A percentile compares a stretch with the other conserved stretches of the same genome.
phyloP scores from a whole-genome alignment of 2,888 invertebrate species.

The Drosophila diplacantha region DNA sequence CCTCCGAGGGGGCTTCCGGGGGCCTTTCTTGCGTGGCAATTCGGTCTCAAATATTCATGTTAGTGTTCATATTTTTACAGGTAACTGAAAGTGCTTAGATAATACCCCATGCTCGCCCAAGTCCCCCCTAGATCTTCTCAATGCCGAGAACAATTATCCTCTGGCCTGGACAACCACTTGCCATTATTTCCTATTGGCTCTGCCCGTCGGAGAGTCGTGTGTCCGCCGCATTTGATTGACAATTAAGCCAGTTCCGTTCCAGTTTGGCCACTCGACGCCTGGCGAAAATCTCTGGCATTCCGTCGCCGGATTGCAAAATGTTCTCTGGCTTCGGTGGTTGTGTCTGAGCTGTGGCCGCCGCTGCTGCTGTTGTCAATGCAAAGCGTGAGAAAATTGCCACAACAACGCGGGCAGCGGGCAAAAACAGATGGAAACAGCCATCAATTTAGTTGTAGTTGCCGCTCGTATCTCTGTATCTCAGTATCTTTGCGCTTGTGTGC shows the following conservation, averaged over 20 bases:
- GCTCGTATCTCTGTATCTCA: conserved; percentile 5
- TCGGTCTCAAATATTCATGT: neutral
- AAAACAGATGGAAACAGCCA: conserved; percentile 44
- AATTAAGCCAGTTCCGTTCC: conserved; percentile 70
- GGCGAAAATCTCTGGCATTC: conserved; percentile 60
- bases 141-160: no score
- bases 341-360: conserved; percentile 17
- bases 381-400: conserved; percentile 61
- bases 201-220: neutral
- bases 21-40: no score
- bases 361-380: conserved; percentile 58
- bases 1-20: neutral
- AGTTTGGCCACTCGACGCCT: conserved; percentile 52
- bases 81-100: neutral
- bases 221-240: conserved; percentile 32
- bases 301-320: conserved; percentile 58
- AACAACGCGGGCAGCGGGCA: conserved; percentile 10
- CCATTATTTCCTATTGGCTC: neutral
- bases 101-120: neutral
- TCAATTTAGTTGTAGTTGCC: conserved; percentile 49
- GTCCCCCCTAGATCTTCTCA: no score
- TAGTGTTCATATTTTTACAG: neutral
- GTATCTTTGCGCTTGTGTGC: conserved; percentile 25
- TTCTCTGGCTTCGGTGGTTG: conserved; percentile 53
- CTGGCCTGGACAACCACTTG: neutral